A percentile compares a stretch with the other conserved stretches of the same genome.
Conservation (phyloP, 2,797 vertebrate species). For the Neosilurus mollespiculum region DNA sequence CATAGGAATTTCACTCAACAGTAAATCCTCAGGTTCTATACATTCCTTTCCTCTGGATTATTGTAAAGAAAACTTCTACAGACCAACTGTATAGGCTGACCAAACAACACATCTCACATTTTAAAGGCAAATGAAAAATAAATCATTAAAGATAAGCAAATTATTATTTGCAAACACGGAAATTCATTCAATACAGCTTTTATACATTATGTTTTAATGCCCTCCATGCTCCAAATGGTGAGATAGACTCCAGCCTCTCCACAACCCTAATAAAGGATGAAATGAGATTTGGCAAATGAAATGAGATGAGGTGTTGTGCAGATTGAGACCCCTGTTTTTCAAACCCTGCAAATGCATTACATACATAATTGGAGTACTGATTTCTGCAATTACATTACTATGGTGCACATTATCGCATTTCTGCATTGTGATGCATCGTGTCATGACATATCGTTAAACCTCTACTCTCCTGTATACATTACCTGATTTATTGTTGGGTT, state of each 20-base stretch:
- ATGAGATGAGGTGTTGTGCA: neutral
- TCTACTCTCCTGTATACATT: conserved; percentile 14
- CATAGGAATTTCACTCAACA: neutral
- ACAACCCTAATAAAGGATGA: no score
- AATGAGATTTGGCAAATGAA: no score
- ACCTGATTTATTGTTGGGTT: conserved; percentile 60
- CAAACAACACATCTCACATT: no score
- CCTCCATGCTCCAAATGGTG: no score
- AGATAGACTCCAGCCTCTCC: no score
- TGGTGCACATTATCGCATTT: neutral
- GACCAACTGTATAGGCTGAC: neutral
- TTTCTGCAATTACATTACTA: neutral
- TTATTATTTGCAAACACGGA: no score
- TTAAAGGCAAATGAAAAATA: no score
- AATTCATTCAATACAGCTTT: no score
- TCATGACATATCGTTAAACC: neutral
- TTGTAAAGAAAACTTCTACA: neutral
- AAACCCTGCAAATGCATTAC: neutral
- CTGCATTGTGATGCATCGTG: neutral
- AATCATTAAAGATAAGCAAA: no score
- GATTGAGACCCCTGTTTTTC: neutral
- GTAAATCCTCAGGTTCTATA: neutral
- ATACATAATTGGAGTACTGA: neutral
- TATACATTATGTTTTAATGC: no score
- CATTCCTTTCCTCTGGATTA: neutral